A percentile compares a stretch with the other conserved stretches of the same genome.
These are phyloP conservation scores for Palythoa grandis DNA, from an alignment of 92 coral and sea anemone genomes.

Conservation along the genomic window DNA sequence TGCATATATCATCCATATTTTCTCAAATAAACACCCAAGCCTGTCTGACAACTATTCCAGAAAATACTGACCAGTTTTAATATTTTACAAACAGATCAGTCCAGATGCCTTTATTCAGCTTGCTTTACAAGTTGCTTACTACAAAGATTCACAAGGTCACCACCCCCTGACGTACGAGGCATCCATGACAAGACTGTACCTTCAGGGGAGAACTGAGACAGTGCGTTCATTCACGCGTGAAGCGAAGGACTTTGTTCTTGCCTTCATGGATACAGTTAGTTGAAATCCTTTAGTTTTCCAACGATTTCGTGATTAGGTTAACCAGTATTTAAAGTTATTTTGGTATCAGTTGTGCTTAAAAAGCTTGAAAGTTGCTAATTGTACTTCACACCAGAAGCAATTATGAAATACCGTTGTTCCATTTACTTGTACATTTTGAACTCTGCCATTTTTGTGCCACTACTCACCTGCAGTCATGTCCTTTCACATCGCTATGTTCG, in stretches of 20 bases:
- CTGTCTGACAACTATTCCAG: neutral
- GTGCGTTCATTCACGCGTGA: constrained; percentile 88
- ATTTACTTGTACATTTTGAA: no score
- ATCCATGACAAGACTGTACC: constrained; percentile 93
- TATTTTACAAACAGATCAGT: constrained; percentile 62
- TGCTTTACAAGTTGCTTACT: constrained; percentile 89
- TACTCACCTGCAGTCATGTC: no score
- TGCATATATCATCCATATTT: no score
- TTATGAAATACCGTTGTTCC: no score
- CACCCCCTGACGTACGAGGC: constrained; percentile 94
- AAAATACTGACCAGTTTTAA: neutral
- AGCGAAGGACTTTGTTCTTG: constrained; percentile 80
- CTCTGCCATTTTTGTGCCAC: no score
- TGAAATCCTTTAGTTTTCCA: neutral
- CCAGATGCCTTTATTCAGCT: constrained; percentile 98
- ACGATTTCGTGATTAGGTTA: neutral
- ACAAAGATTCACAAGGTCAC: constrained; percentile 80
- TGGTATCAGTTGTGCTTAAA: neutral
- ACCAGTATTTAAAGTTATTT: neutral
- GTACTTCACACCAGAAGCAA: no score
- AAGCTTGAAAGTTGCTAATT: no score
- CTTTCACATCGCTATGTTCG: no score
- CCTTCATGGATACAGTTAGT: constrained; percentile 62
- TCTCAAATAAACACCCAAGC: no score
- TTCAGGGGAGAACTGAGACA: constrained; percentile 97